Evolutionary conservation across 2,797 vertebrate species (phyloP), one percentile per base, ranked within the genome.

Genomic region (Neosilurus mollespiculum): DNA sequence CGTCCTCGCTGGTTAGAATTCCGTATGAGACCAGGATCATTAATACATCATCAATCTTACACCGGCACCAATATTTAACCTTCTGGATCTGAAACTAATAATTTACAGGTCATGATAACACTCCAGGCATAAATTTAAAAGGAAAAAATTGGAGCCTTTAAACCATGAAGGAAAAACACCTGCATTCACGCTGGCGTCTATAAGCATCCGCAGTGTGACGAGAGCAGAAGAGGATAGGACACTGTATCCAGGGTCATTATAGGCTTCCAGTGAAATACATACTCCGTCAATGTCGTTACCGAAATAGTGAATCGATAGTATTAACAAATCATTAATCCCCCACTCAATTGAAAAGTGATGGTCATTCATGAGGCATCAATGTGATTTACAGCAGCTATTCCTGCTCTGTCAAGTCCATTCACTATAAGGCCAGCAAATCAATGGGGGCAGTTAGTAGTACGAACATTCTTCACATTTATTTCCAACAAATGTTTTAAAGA

Each of bases 261-360:
- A 73, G 80, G 62, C 81, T 53, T 73, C 51, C 69, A 24, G 70
- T 82, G 84, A 85, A 82, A 85, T 82, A 79, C 81, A 85, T 80
- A 85, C 61, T 85, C 75, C 53, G 84, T 85, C 84, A 85, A 79
- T 85, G 81, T 85, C 84, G 7, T 82, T 82, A 81, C 81, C 78
- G 85, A 86, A 79, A 75, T 51, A 80, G 56, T 78, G 83, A 85
- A 89, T 91, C 84, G 73, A 84, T 88, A 65, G 82, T 86, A 81
- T 90, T 90, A 90, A 89, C 86, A 87, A 89, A 88, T 88, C 82
- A 87, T 85, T 88, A 84, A 90, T 88, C 72, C 65, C 79, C 58
- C 26, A 88, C 84, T 88, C 76, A 85, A 85, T 71, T 78, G 75
- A 87, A 88, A 90, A 89, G n/a, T 86, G 59, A 88, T 88, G 83